Percentiles rank a stretch among this genome's conserved stretches.
phyloP scores from a whole-genome alignment of 1,140 invertebrate species.

The Megathymus violae region DNA sequence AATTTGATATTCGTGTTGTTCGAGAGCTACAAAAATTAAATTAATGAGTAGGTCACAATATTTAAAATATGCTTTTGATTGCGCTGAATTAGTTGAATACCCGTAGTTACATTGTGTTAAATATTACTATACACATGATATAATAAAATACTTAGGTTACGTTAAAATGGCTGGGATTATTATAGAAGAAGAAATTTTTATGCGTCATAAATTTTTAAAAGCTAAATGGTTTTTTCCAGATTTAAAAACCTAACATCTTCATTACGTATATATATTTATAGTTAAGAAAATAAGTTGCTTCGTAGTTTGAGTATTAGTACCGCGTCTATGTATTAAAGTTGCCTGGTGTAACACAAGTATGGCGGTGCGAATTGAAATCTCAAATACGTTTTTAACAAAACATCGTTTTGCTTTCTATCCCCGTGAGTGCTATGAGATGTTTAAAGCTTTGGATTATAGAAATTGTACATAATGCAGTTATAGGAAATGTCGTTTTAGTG shows the following conservation, averaged over 20 bases:
- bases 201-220: constrained; percentile 15
- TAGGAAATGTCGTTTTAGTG: too few species aligned
- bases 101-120: too few species aligned
- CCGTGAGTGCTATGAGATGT: constrained; percentile 26
- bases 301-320: too few species aligned
- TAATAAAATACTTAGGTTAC: too few species aligned
- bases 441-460: constrained; percentile 27
- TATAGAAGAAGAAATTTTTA: too few species aligned
- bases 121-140: too few species aligned
- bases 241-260: constrained; percentile 27
- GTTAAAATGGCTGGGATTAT: too few species aligned
- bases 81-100: too few species aligned
- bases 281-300: constrained; percentile 3
- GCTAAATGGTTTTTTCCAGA: constrained; percentile 33
- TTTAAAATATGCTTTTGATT: too few species aligned
- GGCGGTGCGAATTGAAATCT: constrained; percentile 50
- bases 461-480: constrained; percentile 28
- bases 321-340: background rate
- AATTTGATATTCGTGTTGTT: too few species aligned
- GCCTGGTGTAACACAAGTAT: constrained; percentile 4
- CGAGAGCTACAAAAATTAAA: too few species aligned
- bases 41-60: too few species aligned
- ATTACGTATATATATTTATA: constrained; percentile 23
- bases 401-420: constrained; percentile 39
- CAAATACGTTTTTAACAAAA: constrained; percentile 50